Conservation (phyloP, 2,113 vertebrate species). For the Acanthochromis polyacanthus region DNA sequence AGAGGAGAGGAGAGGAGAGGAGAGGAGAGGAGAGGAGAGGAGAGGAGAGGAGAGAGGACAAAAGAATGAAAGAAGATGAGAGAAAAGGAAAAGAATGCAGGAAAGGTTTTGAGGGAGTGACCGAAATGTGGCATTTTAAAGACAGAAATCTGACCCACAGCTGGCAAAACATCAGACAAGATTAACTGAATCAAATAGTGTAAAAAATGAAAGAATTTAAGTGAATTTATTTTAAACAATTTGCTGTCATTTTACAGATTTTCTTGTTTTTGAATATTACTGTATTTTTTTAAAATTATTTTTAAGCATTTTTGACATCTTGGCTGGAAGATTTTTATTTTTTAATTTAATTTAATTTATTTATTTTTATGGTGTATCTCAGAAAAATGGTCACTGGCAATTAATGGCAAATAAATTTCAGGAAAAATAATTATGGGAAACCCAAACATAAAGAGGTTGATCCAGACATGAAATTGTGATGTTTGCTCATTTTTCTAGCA, state of each 20-base stretch:
- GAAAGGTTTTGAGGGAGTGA: not conserved
- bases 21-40: not conserved
- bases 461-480: not conserved
- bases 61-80: not conserved
- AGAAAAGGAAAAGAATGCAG: not conserved
- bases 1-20: too few species aligned
- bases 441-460: not conserved
- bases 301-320: too few species aligned
- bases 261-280: too few species aligned
- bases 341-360: too few species aligned
- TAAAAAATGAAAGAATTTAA: too few species aligned
- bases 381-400: not conserved
- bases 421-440: not conserved
- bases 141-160: not conserved
- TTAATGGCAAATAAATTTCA: not conserved
- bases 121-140: not conserved
- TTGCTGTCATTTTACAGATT: too few species aligned
- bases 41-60: not conserved
- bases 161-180: not conserved
- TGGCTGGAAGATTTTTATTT: too few species aligned
- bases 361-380: too few species aligned
- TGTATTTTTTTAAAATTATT: too few species aligned
- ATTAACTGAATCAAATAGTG: not conserved
- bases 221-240: too few species aligned
- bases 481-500: not conserved